These are phyloP conservation scores for Serrognathus titanus DNA, from an alignment of 2,888 invertebrate genomes.

Conservation along the genomic window DNA sequence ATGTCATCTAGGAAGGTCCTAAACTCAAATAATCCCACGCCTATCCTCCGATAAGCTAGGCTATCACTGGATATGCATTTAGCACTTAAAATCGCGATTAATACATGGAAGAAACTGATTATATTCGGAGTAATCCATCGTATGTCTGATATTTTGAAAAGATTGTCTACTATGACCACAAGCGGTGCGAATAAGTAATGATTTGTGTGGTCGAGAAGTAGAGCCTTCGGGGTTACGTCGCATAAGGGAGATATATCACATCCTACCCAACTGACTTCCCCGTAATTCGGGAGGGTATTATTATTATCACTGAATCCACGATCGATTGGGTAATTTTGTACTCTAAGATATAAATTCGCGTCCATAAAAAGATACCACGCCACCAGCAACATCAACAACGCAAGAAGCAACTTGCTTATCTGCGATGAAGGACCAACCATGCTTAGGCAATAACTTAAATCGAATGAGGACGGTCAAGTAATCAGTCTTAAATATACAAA, in stretches of 20 bases:
- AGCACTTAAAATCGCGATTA: slow-evolving; percentile 70
- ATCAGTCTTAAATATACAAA: slow-evolving; percentile 13
- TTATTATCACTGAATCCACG: slow-evolving; percentile 45
- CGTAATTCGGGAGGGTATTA: slow-evolving; percentile 44
- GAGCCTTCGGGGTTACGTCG: slow-evolving; percentile 77
- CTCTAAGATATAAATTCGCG: slow-evolving; percentile 64
- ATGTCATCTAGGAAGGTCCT: slow-evolving; percentile 81
- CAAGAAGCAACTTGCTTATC: slow-evolving; percentile 65
- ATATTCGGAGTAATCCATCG: slow-evolving; percentile 73
- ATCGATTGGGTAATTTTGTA: slow-evolving; percentile 65
- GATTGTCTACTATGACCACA: slow-evolving; percentile 68
- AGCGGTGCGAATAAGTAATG: slow-evolving; percentile 80
- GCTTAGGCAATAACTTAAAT: slow-evolving; percentile 6
- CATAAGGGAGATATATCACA: slow-evolving; percentile 73
- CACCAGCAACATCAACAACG: slow-evolving; percentile 56
- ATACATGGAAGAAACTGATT: slow-evolving; percentile 77
- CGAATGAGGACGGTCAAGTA: slow-evolving; percentile 13
- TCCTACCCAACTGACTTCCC: slow-evolving; percentile 59
- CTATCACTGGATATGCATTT: slow-evolving; percentile 72
- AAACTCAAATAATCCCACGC: slow-evolving; percentile 73
- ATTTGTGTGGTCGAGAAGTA: slow-evolving; percentile 79
- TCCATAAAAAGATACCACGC: slow-evolving; percentile 72
- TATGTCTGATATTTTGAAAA: slow-evolving; percentile 49
- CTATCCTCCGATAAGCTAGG: slow-evolving; percentile 67
- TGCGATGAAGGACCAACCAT: slow-evolving; percentile 74